A percentile compares a stretch with the other conserved stretches of the same genome.
Evolutionary conservation across 2,797 vertebrate species (phyloP).

Genomic region (Danio tinwini): DNA sequence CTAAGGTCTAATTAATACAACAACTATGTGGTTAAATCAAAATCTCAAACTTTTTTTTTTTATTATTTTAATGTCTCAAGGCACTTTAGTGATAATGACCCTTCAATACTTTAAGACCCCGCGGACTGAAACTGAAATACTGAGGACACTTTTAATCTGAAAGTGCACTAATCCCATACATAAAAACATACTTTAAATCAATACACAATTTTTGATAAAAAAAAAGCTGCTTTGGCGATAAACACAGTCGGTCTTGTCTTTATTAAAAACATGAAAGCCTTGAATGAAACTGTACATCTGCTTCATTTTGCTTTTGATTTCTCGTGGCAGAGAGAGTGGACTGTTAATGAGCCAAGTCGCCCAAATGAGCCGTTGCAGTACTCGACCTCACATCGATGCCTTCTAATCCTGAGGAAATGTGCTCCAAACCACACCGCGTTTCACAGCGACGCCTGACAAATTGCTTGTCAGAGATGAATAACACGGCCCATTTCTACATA

Average conservation of each 20-base stretch:
- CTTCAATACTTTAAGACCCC: no score
- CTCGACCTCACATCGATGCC: slow-evolving; percentile 21
- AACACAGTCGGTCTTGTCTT: not conserved
- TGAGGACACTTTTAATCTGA: no score
- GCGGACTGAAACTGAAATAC: no score
- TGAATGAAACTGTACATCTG: not conserved
- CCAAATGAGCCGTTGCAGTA: slow-evolving; percentile 59
- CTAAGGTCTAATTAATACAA: no score
- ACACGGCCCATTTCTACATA: slow-evolving; percentile 29
- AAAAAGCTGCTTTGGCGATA: not conserved
- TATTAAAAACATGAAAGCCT: not conserved
- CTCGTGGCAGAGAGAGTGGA: slow-evolving; percentile 16
- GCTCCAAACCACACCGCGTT: slow-evolving; percentile 45
- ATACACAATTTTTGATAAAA: no score
- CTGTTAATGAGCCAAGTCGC: slow-evolving; percentile 60
- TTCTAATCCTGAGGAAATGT: slow-evolving; percentile 55
- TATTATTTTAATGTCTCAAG: no score
- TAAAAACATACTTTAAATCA: no score
- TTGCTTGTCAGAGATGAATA: slow-evolving; percentile 46
- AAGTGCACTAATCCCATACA: no score
- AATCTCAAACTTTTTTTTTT: no score
- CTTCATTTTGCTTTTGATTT: not conserved
- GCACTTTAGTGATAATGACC: no score
- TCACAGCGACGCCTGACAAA: slow-evolving; percentile 17
- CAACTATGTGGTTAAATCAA: no score